Evolutionary conservation across 2,113 vertebrate genomes (phyloP).

Genomic region (Candoia aspera): DNA sequence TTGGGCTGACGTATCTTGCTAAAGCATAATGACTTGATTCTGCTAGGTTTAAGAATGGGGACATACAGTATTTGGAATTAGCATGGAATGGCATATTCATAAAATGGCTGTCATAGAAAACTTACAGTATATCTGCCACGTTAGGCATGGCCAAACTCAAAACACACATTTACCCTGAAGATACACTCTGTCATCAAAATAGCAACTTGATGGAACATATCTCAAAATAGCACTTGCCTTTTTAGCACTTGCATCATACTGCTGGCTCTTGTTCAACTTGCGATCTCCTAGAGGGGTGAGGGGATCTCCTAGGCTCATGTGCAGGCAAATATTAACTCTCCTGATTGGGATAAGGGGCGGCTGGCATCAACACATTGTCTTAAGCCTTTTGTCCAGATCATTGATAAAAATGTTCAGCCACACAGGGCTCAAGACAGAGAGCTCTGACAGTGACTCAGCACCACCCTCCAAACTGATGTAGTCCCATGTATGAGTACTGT

Average conservation of each 20-base stretch:
- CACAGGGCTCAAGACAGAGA: background rate
- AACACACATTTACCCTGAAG: background rate
- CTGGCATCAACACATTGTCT: background rate
- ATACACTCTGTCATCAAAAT: background rate
- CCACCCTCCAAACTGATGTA: background rate
- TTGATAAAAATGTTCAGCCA: background rate
- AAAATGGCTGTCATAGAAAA: background rate
- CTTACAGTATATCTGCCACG: background rate
- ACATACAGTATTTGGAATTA: background rate
- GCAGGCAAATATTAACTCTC: background rate
- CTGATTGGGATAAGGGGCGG: background rate
- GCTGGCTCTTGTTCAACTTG: background rate
- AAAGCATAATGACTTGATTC: too few relatives aligned
- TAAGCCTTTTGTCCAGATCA: background rate
- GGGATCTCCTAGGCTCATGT: background rate
- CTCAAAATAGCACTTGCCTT: background rate
- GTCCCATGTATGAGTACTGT: background rate
- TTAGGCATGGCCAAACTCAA: background rate
- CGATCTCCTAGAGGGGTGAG: background rate
- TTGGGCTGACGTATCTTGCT: too few relatives aligned
- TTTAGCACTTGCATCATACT: background rate
- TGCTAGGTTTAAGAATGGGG: too few relatives aligned
- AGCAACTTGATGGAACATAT: background rate
- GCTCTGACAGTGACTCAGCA: background rate
- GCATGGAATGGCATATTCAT: background rate